Evolutionary conservation across 2,797 vertebrate genomes (phyloP), one percentile per base, ranked within the genome.

Genomic region (Urophycis tenuis): DNA sequence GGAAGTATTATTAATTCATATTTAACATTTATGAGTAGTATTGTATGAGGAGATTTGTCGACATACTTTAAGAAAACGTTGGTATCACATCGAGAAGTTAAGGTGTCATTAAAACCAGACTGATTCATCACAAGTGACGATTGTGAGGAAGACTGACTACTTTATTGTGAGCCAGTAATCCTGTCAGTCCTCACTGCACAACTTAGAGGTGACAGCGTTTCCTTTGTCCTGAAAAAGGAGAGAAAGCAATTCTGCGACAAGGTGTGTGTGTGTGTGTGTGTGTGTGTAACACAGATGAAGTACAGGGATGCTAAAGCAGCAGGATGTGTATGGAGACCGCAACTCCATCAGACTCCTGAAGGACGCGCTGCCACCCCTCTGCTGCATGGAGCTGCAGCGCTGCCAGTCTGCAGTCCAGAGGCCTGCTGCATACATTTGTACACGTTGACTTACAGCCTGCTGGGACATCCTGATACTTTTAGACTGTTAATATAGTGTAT

Each of bases 371-470:
- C 64, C 17, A 22, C 78, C 34, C 78, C 29, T 73, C 81, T 84
- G 84, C 86, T n/a, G n/a, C n/a, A n/a, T n/a, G n/a, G n/a, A n/a
- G n/a, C n/a, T n/a, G n/a, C n/a, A n/a, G n/a, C n/a, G n/a, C n/a
- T n/a, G n/a, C n/a, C n/a, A n/a, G n/a, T n/a, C n/a, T n/a, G n/a
- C n/a, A n/a, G n/a, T n/a, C n/a, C n/a, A n/a, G n/a, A 87, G 82
- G 81, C 82, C 81, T 75, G 81, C 76, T 36, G 81, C 73, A 81
- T 80, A 71, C 73, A 80, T 71, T 74, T 79, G 71, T 14, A 74
- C 2, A 32, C 67, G n/a, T 60, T 70, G 67, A 30, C 29, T 36
- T 74, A 77, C 71, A 60, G 53, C 53, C 53, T 3, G 53, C 7
- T 9, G 53, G n/a, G 53, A 11, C 14, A 41, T 41, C 39, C 39